Base-by-base conservation (phyloP, 2,113 vertebrate species). In the Etheostoma cragini region DNA sequence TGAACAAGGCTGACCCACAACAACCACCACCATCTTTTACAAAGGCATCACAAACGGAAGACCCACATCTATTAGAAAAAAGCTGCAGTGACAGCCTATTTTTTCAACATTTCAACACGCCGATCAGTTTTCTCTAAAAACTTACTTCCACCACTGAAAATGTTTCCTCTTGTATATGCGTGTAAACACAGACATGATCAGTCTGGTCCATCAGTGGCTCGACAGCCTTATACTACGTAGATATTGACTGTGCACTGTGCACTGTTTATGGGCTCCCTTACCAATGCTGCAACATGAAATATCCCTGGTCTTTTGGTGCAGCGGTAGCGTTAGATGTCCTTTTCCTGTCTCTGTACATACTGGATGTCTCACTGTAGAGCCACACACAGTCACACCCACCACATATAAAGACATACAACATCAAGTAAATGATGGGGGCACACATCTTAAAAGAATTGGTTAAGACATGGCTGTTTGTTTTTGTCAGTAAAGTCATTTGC, bases 241-340 rank as follows among this genome's bases (percentile, higher is more conserved):
- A 72, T 82, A 85, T 87, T 13, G 81, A 87, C 77, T 0, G 47
- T 64, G 56, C 74, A 13, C 54, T 46, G 33, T 53, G n/a, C n/a
- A n/a, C n/a, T n/a, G 77, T 64, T 65, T 53, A 1, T 12, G 50
- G 42, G 63, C 71, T 82, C 81, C 73, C 56, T 90, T 86, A 77
- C 86, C 80, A 46, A 53, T 84, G 81, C 90, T 71, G 87, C 89
- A 89, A 90, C 91, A 91, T 91, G 87, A 72, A 94, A 91, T 85
- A 87, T 73, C 89, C 84, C 88, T 82, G 81, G 91, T 79, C 91
- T 88, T 84, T 78, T 46, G 71, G 69, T 81, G 68, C 61, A 71
- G 85, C 86, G 57, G 71, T 67, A 76, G 75, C 54, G 66, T 60
- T 77, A 56, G 77, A 82, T 88, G 86, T 80, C 73, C 82, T 87